Conservation (phyloP, 2,797 vertebrate genomes). For the Pempheris klunzingeri region DNA sequence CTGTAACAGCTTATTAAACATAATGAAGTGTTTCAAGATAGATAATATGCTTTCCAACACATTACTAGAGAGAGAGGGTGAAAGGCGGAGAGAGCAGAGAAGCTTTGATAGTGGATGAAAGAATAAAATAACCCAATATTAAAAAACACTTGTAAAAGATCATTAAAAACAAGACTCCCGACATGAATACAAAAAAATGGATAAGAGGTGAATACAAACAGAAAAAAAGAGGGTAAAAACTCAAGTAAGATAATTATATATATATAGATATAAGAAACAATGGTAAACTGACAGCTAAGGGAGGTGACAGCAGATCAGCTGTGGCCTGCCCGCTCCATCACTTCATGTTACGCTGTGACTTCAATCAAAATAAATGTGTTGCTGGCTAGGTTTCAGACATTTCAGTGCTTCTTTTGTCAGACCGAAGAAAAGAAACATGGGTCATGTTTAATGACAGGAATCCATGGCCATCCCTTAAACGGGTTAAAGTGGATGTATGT, state of each 20-base stretch:
- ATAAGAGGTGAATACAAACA: neutral
- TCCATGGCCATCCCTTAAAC: conserved; percentile 2
- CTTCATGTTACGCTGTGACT: conserved; percentile 29
- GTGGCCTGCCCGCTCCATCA: conserved; percentile 7
- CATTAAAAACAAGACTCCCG: conserved; percentile 21
- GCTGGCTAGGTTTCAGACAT: conserved; percentile 8
- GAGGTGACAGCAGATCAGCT: conserved; percentile 24
- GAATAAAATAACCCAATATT: conserved; percentile 13
- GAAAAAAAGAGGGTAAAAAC: conserved; percentile 1
- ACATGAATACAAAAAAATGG: conserved; percentile 7
- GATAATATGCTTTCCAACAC: conserved; percentile 38
- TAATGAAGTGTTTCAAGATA: conserved; percentile 57
- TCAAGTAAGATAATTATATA: too few relatives aligned
- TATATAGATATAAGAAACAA: neutral
- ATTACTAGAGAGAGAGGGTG: conserved; percentile 22
- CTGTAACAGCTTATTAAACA: conserved; percentile 61
- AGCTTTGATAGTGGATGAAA: conserved; percentile 19
- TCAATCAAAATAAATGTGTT: conserved; percentile 10
- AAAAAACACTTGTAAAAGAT: conserved; percentile 1
- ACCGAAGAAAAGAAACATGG: neutral
- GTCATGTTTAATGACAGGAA: neutral
- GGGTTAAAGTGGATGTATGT: conserved; percentile 18
- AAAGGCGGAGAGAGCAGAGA: conserved; percentile 11
- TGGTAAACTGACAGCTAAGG: neutral
- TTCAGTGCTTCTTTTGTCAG: neutral